Evolutionary conservation across 2,888 invertebrate genomes (phyloP), one percentile per base, ranked within the genome.

Genomic region (Tridacna gigas): DNA sequence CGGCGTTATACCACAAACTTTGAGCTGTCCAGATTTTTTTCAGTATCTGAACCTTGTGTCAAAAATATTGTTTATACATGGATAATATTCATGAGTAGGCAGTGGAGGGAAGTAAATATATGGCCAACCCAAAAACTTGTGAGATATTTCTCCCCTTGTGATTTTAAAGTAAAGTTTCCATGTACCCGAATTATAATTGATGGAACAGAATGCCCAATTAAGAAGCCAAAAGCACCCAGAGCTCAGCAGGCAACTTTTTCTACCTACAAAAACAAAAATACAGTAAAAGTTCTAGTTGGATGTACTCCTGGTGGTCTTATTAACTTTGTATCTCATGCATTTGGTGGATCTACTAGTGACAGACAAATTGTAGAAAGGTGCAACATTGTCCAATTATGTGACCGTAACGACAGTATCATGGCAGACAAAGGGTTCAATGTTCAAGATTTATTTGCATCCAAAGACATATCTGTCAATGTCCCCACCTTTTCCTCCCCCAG

Each of bases 181-280:
- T 69, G 48, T 13, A 91, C 90, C 13, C 45, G 89, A 61, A 77
- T 88, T 22, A 86, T 91, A 60, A 63, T 91, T 22, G 88, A 91
- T 88, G 90, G 89, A 37, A 90, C 88, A n/a, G 84, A 88, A 76
- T 88, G 83, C 56, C 86, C 85, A 28, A 67, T 88, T 0, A 84
- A 82, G 71, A 85, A 88, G 69, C 80, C 83, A 2, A 83, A 77
- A 76, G 73, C 77, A 26, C 83, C 85, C 0, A 81, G 69, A 37
- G 77, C 80, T n/a, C 88, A 88, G 61, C 81, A 84, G 37, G 74
- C 85, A 37, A 85, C 83, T 56, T 88, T 77, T 74, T 86, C 86
- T 4, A 86, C 87, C 22, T 88, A 88, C 51, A 89, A 89, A 65
- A 82, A 82, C 25, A 77, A 78, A 73, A 81, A 83, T 48, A 87